Conservation (phyloP, 2,888 invertebrate genomes). For the Cheilosia scutellata region DNA sequence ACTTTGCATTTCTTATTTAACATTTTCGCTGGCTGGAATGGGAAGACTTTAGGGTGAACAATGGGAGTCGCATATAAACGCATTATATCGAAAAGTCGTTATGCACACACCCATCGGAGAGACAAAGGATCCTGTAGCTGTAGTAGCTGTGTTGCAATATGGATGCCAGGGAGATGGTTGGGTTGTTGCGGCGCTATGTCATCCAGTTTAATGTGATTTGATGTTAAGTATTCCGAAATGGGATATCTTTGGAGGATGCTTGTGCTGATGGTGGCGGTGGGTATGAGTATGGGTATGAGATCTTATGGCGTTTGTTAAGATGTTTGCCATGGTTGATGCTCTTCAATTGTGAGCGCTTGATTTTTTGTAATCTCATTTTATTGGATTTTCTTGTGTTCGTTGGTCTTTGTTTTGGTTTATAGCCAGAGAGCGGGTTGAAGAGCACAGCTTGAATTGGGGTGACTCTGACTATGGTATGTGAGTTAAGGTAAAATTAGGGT, state of each 20-base stretch:
- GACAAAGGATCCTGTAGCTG: constrained; percentile 47
- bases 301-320: background rate
- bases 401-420: constrained; percentile 31
- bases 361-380: constrained; percentile 69
- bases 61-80: constrained; percentile 64
- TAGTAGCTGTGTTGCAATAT: background rate
- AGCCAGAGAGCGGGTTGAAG: background rate
- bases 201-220: constrained; percentile 73
- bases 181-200: constrained; percentile 60
- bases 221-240: constrained; percentile 73
- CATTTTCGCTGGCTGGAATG: constrained; percentile 22
- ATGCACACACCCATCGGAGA: constrained; percentile 52
- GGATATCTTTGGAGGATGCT: constrained; percentile 57
- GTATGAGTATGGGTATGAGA: background rate
- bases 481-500: no score
- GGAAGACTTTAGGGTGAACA: constrained; percentile 33
- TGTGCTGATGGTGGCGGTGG: constrained; percentile 9
- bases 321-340: constrained; percentile 32
- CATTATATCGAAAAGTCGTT: constrained; percentile 72
- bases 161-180: constrained; percentile 60
- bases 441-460: constrained; percentile 5
- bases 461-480: no score
- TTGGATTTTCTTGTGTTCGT: constrained; percentile 56
- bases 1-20: constrained; percentile 62
- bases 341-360: constrained; percentile 47